These are phyloP conservation scores for Stichopus chloronotus DNA, from an alignment of 35 echinoderm and acorn worm species.

Conservation along the genomic window DNA sequence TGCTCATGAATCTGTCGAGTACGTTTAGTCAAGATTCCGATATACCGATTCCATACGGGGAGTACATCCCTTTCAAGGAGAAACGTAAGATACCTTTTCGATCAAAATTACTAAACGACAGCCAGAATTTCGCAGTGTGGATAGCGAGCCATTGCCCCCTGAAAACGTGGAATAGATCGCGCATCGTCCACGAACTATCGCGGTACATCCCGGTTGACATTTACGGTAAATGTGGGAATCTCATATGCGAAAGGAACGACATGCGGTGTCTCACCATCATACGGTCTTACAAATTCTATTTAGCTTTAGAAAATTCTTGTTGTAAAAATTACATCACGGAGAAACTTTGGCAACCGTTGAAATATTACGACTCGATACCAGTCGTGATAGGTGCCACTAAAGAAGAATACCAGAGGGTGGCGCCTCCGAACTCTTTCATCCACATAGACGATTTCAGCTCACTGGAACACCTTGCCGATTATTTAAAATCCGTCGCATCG, in stretches of 20 bases:
- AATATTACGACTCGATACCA: constrained; percentile 50
- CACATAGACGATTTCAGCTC: constrained; percentile 57
- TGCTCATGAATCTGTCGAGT: constrained; percentile 29
- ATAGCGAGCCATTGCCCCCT: constrained; percentile 40
- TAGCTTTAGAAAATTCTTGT: constrained; percentile 69
- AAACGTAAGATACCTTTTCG: constrained; percentile 20
- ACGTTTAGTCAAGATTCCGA: constrained; percentile 23
- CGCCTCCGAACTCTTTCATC: constrained; percentile 74
- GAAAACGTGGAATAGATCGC: background rate
- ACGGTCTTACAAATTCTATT: constrained; percentile 72
- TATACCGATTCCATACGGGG: constrained; percentile 36
- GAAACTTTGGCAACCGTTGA: constrained; percentile 64
- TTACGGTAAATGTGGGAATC: constrained; percentile 63
- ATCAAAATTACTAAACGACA: constrained; percentile 29
- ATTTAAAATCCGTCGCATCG: constrained; percentile 45
- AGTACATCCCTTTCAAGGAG: constrained; percentile 7
- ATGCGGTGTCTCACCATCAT: constrained; percentile 42
- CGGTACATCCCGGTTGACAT: constrained; percentile 63
- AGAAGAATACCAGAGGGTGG: constrained; percentile 53
- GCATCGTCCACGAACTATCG: constrained; percentile 29
- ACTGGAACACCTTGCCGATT: constrained; percentile 64
- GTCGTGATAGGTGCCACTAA: constrained; percentile 61
- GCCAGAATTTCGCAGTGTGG: constrained; percentile 46
- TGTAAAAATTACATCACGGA: constrained; percentile 74
- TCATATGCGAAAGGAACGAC: background rate